Base-by-base conservation (phyloP, 1,140 invertebrate genomes). In the Drosophila truncata region DNA sequence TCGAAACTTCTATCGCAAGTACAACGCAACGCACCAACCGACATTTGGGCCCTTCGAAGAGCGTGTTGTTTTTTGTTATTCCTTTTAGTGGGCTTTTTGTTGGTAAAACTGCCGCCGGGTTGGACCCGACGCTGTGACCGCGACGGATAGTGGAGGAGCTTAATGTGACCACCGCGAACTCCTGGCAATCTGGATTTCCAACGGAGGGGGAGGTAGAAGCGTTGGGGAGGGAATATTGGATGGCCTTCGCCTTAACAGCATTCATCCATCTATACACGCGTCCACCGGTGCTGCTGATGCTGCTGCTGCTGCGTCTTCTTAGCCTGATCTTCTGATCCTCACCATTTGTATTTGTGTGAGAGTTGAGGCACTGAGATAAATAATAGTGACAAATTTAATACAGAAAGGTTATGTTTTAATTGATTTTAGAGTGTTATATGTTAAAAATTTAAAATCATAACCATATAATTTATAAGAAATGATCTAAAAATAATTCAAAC, bases 241-340 rank as follows among this genome's bases (percentile, higher is more conserved):
- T 90, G 85, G 85, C 85, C 85, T 90, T 90, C 85, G 86, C 73
- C 70, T 80, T 88, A 88, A 85, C 81, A 90, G 78, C 81, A 82
- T 88, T 81, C 85, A 85, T 84, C 85, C 85, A 91, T 85, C 78
- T 75, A 81, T 79, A 79, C 66, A 65, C 55, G 73, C 58, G 75
- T 76, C 60, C 71, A 44, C 46, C 50, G 41, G 35, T 42, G 50
- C 35, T 71, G 57, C 67, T 57, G 57, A 29, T 29, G 59, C 60
- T 59, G 41, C 44, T 41, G 50, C 35, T 71, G 57, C 66, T 57
- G 57, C 31, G 25, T 46, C 44, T 64, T 69, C 42, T 69, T 62
- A 67, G 77, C 62, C 69, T 73, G 77, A 80, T 81, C 85, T 85
- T 71, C 80, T 88, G 85, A 88, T 90, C 85, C 88, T 84, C 70